These are phyloP conservation scores for Drosophila hydei DNA, from an alignment of 1,140 invertebrate species.

Conservation along the genomic window DNA sequence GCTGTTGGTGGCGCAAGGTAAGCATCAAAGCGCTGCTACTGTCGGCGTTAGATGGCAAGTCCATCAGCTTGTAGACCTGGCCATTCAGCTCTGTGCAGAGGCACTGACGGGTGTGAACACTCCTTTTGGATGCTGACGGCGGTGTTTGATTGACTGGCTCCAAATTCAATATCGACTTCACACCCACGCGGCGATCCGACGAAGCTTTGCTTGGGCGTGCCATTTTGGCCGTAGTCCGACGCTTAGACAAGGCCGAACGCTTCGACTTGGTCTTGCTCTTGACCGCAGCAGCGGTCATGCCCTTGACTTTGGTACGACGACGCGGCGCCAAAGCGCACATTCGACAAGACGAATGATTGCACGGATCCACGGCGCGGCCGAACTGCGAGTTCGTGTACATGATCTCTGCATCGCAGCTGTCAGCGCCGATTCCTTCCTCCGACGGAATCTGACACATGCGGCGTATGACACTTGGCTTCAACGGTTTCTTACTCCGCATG, in stretches of 20 bases:
- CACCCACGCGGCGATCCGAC: neutral
- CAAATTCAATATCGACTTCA: neutral
- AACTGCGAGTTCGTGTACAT: constrained; percentile 37
- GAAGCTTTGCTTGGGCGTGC: neutral
- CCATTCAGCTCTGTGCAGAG: constrained; percentile 17
- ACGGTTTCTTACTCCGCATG: neutral
- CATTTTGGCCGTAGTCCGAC: neutral
- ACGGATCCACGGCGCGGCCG: neutral
- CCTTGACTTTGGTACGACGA: neutral
- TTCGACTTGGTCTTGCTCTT: neutral
- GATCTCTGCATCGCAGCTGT: constrained; percentile 3
- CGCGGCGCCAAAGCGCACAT: neutral
- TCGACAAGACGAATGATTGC: neutral
- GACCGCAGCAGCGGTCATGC: neutral
- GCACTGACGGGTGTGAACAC: neutral
- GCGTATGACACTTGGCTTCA: constrained; percentile 14
- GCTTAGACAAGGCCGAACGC: neutral
- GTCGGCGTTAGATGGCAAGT: neutral
- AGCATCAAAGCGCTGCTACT: neutral
- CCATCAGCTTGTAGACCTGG: constrained; percentile 14
- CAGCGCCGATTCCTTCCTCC: fast-evolving
- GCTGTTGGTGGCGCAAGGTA: neutral
- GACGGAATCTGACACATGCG: constrained; percentile 26
- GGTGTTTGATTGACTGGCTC: too few species aligned
- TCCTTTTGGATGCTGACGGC: too few species aligned